Conservation (phyloP, 2,888 invertebrate species). For the Caenorhabditis japonica region DNA sequence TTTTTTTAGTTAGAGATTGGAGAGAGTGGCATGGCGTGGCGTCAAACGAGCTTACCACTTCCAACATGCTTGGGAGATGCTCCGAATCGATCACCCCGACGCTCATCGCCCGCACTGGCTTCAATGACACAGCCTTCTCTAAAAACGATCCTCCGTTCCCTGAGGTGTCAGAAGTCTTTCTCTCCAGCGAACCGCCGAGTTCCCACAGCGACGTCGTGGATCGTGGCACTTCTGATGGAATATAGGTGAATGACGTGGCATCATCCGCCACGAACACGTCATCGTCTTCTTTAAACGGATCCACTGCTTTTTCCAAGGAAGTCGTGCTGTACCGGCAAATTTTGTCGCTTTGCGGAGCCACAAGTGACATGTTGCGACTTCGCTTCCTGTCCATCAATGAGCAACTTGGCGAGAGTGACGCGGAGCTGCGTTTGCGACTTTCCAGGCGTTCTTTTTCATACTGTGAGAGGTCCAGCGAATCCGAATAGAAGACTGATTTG, state of each 20-base stretch:
- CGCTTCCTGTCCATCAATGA: conserved; percentile 23
- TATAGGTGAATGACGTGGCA: background rate
- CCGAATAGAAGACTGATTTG: conserved; percentile 21
- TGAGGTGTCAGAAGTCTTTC: conserved; percentile 33
- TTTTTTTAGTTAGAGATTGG: too few species aligned
- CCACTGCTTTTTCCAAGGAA: background rate
- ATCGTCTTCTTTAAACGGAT: conserved; percentile 28
- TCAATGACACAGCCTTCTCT: conserved; percentile 5
- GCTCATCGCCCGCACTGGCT: conserved; percentile 40
- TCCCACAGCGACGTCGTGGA: conserved; percentile 26
- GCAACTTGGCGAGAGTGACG: conserved; percentile 19
- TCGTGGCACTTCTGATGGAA: background rate
- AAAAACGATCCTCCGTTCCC: conserved; percentile 27
- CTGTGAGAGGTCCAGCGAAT: conserved; percentile 23
- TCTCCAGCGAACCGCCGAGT: conserved; percentile 11
- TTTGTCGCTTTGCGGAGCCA: conserved; percentile 25
- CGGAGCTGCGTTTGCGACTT: conserved; percentile 19
- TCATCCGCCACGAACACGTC: conserved; percentile 12
- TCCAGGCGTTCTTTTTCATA: conserved; percentile 19
- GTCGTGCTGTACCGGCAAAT: conserved; percentile 15
- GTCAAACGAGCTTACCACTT: conserved; percentile 40
- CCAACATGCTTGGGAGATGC: conserved; percentile 30
- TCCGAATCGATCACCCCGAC: conserved; percentile 27
- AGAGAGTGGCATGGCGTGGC: too few species aligned
- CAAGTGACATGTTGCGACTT: conserved; percentile 17